Evolutionary conservation across 1,140 invertebrate genomes (phyloP).

Genomic region (Nilaparvata lugens): DNA sequence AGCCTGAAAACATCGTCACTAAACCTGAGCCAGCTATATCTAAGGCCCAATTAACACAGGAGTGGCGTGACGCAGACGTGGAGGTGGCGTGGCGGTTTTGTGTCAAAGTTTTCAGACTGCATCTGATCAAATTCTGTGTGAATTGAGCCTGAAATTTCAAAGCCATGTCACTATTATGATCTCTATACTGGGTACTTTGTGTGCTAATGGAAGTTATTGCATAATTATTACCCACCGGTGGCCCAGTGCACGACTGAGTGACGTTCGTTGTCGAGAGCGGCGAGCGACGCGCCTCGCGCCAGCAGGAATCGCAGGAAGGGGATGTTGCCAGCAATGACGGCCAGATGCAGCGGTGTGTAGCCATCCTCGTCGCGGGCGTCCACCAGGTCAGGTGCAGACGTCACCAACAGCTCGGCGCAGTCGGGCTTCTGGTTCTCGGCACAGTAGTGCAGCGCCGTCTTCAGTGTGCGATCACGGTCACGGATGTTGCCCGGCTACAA

Average conservation of each 20-base stretch:
- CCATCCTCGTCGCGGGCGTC: slow-evolving; percentile 83
- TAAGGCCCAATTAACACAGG: no score
- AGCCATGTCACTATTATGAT: no score
- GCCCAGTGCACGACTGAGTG: slow-evolving; percentile 98
- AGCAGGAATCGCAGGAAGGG: slow-evolving; percentile 70
- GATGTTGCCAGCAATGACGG: slow-evolving; percentile 83
- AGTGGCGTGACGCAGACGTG: no score
- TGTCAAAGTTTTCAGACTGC: no score
- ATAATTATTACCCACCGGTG: slow-evolving; percentile 70
- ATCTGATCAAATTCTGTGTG: no score
- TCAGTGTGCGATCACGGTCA: slow-evolving; percentile 69
- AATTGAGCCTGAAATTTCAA: no score
- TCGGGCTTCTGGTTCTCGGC: slow-evolving; percentile 53
- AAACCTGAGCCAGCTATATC: no score
- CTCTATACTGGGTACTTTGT: no score
- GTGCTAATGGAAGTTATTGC: no score
- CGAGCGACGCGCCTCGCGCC: slow-evolving; percentile 75
- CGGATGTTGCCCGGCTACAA: slow-evolving; percentile 48
- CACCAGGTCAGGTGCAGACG: slow-evolving; percentile 67
- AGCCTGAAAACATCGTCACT: no score
- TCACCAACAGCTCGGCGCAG: slow-evolving; percentile 60
- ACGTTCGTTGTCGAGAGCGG: slow-evolving; percentile 81
- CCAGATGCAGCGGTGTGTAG: slow-evolving; percentile 85
- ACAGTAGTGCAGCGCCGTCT: slow-evolving; percentile 89
- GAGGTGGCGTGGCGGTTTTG: no score